These are phyloP conservation scores for Cromileptes altivelis DNA, from an alignment of 2,113 vertebrate species.

Conservation along the genomic window DNA sequence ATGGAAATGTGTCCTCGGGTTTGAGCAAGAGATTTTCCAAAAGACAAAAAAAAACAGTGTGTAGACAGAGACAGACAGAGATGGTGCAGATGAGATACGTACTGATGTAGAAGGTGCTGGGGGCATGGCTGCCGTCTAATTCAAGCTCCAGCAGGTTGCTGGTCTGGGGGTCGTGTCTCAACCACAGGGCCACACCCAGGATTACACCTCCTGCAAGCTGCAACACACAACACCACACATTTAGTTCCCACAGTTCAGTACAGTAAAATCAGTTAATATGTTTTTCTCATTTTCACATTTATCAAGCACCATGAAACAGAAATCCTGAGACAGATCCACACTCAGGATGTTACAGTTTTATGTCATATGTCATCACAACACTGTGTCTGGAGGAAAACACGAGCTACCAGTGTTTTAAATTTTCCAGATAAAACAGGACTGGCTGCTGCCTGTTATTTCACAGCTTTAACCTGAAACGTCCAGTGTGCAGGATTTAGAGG, in stretches of 20 bases:
- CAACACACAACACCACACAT: slow-evolving; percentile 45
- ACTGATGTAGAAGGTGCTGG: slow-evolving; percentile 96
- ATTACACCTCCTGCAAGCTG: slow-evolving; percentile 96
- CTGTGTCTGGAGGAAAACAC: background rate
- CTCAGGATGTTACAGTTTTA: background rate
- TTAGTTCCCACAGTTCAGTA: background rate
- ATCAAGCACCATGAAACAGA: background rate
- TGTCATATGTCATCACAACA: background rate
- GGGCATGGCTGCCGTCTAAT: slow-evolving; percentile 85
- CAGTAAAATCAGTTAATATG: background rate
- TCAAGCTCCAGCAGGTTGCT: slow-evolving; percentile 89
- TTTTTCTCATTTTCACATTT: background rate
- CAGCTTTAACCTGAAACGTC: background rate
- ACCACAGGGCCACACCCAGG: slow-evolving; percentile 95
- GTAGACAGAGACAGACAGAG: background rate
- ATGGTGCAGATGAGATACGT: slow-evolving; percentile 61
- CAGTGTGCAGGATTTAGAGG: too few relatives aligned
- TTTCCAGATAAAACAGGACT: background rate
- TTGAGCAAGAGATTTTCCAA: background rate
- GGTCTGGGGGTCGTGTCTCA: slow-evolving; percentile 93
- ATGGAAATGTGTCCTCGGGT: background rate
- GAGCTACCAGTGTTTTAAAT: background rate
- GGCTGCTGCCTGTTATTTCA: background rate
- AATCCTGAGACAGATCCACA: background rate
- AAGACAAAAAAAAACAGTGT: background rate